Evolutionary conservation across 2,797 vertebrate genomes (phyloP), one percentile per base, ranked within the genome.

Genomic region (Chelon labrosus): DNA sequence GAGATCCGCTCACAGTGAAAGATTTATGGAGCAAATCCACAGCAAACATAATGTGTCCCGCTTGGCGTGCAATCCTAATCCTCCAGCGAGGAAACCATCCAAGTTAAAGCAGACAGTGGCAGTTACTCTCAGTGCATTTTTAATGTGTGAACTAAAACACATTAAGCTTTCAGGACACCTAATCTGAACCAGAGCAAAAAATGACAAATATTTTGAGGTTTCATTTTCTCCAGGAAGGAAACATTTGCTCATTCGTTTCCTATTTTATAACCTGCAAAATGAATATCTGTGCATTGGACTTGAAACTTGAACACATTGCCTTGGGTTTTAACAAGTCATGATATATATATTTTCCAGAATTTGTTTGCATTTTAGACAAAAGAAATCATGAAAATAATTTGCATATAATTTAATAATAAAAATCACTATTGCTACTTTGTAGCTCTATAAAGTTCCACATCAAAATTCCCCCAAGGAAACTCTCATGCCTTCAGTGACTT

Each of bases 1-100:
- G 51, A 70, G 50, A 66, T 65, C 27, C 46, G 49, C 49, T 60
- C 46, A 58, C 4, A 63, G 58, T 59, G 25, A 73, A 65, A 59
- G 72, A 70, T 72, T 85, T 51, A 41, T 27, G 14, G 52, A 80
- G 41, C 72, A 70, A 77, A 84, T 79, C 76, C 63, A 56, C 41
- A 11, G 20, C 10, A 52, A 86, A 60, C 70, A 73, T 79, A 73
- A 82, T 5, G 3, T 69, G 47, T 75, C 25, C 70, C 62, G 50
- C 64, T 56, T 46, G 51, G 55, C 73, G 72, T 60, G 57, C 55
- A 78, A 52, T 82, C 41, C 71, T 52, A 59, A 79, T 82, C 78
- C 62, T 75, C 71, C 61, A 71, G 54, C 41, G 4, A 31, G 41
- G 27, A 67, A 69, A 65, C 5, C 38, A 41, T 10, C n/a, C 19